Conservation (phyloP, 2,113 vertebrate genomes). For the Vimba vimba region DNA sequence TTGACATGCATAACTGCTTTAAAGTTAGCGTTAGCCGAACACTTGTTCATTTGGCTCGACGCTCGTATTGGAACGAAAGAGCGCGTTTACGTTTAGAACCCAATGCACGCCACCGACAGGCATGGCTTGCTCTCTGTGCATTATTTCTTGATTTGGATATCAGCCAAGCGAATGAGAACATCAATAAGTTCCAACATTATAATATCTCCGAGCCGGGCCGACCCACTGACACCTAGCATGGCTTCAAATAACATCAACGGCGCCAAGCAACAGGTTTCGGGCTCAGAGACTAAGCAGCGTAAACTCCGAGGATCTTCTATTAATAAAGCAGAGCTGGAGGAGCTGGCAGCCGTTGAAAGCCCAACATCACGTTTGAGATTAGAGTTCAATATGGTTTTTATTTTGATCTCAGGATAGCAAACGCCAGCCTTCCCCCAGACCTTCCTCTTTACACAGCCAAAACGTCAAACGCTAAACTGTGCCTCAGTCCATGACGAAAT, state of each 20-base stretch:
- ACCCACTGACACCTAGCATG: constrained; percentile 49
- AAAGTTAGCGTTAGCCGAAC: constrained; percentile 38
- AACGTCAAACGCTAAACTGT: constrained; percentile 41
- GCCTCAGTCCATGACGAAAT: constrained; percentile 52
- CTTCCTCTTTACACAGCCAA: constrained; percentile 27
- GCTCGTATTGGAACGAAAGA: constrained; percentile 6
- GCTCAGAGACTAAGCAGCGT: constrained; percentile 42
- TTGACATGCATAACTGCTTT: constrained; percentile 44
- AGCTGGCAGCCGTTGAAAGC: constrained; percentile 54
- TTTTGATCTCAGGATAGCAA: constrained; percentile 38
- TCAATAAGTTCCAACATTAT: constrained; percentile 43
- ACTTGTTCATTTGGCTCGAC: constrained; percentile 35
- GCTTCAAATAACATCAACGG: constrained; percentile 50
- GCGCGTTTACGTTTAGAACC: neutral
- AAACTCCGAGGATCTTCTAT: constrained; percentile 46
- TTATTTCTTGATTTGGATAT: constrained; percentile 45
- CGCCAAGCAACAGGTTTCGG: constrained; percentile 51
- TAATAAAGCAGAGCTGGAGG: constrained; percentile 54
- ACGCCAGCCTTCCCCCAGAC: constrained; percentile 37
- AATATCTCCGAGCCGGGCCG: constrained; percentile 49
- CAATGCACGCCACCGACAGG: constrained; percentile 31
- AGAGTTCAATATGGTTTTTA: constrained; percentile 20
- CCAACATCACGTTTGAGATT: constrained; percentile 33
- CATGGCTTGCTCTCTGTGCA: constrained; percentile 21
- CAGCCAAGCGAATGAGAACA: constrained; percentile 50